Percentiles rank a stretch among this genome's conserved stretches.
phyloP scores from a whole-genome alignment of 1,140 invertebrate genomes.

The Plectrocnemia conspersa region DNA sequence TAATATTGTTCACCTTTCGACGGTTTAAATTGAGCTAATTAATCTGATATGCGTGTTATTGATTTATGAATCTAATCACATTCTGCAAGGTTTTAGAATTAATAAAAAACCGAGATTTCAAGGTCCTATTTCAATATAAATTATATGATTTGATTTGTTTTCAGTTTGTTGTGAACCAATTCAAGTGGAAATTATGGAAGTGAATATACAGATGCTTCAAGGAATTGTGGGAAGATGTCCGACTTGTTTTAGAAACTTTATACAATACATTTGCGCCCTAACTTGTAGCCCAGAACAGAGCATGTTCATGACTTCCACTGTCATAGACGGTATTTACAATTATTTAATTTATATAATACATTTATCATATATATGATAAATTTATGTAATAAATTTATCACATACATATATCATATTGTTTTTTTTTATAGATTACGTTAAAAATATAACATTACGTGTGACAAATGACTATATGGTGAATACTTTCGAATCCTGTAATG shows the following conservation, averaged over 20 bases:
- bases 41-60: no score
- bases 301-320: constrained; percentile 42
- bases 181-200: constrained; percentile 45
- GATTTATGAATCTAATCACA: no score
- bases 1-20: no score
- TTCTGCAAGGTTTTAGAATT: no score
- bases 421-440: constrained; percentile 39
- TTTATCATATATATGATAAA: neutral
- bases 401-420: neutral
- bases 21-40: no score
- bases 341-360: constrained; percentile 8
- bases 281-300: constrained; percentile 52
- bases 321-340: neutral
- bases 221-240: constrained; percentile 52
- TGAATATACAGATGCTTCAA: constrained; percentile 44
- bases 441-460: constrained; percentile 49
- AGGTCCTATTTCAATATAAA: no score
- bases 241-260: constrained; percentile 52
- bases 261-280: constrained; percentile 49
- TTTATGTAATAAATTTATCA: constrained; percentile 8
- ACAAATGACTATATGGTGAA: constrained; percentile 51
- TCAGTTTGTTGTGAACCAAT: constrained; percentile 48
- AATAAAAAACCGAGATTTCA: no score
- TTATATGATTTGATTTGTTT: no score
- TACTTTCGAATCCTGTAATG: constrained; percentile 61